Percentiles rank a stretch among this genome's conserved stretches.
phyloP scores from a whole-genome alignment of 2,113 vertebrate species.

The Cheilinus undulatus region DNA sequence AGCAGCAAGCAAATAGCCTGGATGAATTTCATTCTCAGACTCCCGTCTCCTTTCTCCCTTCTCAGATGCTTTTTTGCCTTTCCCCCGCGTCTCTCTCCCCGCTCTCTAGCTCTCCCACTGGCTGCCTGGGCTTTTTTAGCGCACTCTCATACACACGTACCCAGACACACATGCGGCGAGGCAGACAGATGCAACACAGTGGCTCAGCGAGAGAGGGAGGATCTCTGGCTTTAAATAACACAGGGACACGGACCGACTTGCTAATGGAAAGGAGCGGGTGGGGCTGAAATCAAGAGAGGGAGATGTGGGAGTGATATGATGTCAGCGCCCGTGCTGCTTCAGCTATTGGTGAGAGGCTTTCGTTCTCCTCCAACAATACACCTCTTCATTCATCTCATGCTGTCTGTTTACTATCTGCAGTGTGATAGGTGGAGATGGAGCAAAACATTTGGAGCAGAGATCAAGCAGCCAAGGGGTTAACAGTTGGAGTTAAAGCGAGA shows the following conservation, averaged over 20 bases:
- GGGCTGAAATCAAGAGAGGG: conserved; percentile 68
- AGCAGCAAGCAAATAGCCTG: conserved; percentile 84
- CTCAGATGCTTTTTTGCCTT: conserved; percentile 72
- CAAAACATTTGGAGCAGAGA: background rate
- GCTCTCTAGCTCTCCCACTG: conserved; percentile 76
- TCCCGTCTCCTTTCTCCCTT: conserved; percentile 68
- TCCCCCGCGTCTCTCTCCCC: conserved; percentile 68
- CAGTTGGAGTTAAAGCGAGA: background rate
- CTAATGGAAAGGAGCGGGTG: conserved; percentile 76
- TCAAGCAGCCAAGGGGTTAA: background rate
- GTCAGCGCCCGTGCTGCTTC: conserved; percentile 74
- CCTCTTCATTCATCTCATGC: conserved; percentile 38
- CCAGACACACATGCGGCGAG: conserved; percentile 67
- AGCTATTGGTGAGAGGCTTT: conserved; percentile 69
- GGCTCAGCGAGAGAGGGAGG: conserved; percentile 74
- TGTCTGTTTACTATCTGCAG: conserved; percentile 35
- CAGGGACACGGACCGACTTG: conserved; percentile 77
- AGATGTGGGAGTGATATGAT: conserved; percentile 81
- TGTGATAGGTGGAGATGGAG: conserved; percentile 10
- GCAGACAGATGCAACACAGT: conserved; percentile 81
- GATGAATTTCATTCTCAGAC: conserved; percentile 86
- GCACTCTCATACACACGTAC: conserved; percentile 58
- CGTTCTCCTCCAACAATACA: conserved; percentile 33
- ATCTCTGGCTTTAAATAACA: conserved; percentile 84
- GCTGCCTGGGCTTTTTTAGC: conserved; percentile 75